Evolutionary conservation across 2,888 invertebrate genomes (phyloP).

Genomic region (Drosophila bunnanda): DNA sequence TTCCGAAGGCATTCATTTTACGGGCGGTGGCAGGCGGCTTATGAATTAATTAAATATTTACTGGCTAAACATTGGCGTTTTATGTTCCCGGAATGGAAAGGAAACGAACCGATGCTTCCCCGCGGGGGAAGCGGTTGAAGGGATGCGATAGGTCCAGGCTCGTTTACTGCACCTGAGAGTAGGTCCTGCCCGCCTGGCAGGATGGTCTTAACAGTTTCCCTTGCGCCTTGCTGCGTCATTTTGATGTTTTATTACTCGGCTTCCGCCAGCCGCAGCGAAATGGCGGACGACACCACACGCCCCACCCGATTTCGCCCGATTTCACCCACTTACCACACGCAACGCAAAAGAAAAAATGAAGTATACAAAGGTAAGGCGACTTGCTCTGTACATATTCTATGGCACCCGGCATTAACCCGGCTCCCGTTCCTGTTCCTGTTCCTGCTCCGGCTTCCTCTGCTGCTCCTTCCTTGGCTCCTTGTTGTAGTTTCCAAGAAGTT

Average conservation of each 20-base stretch:
- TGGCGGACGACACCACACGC: constrained; percentile 16
- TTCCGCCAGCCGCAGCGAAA: constrained; percentile 64
- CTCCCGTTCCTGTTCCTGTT: constrained; percentile 22
- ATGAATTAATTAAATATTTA: constrained; percentile 80
- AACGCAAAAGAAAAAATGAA: constrained; percentile 31
- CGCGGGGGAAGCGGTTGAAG: neutral
- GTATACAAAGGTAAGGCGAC: constrained; percentile 55
- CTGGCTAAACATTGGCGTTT: constrained; percentile 69
- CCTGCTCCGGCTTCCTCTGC: neutral
- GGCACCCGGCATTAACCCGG: constrained; percentile 49
- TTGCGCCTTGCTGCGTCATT: constrained; percentile 72
- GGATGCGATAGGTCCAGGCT: constrained; percentile 13
- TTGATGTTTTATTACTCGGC: constrained; percentile 80
- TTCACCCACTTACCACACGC: constrained; percentile 24
- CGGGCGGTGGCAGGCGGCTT: constrained; percentile 55
- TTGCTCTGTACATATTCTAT: constrained; percentile 26
- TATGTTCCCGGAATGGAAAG: constrained; percentile 47
- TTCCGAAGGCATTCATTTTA: constrained; percentile 46
- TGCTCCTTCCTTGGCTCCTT: constrained; percentile 1
- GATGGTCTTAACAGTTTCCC: constrained; percentile 51
- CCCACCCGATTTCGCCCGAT: constrained; percentile 9
- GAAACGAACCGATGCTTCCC: constrained; percentile 2
- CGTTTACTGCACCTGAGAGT: constrained; percentile 37
- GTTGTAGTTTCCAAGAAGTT: constrained; percentile 39
- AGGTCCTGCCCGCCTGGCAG: constrained; percentile 14